Evolutionary conservation across 2,797 vertebrate species (phyloP).

Genomic region (Spea hammondii): DNA sequence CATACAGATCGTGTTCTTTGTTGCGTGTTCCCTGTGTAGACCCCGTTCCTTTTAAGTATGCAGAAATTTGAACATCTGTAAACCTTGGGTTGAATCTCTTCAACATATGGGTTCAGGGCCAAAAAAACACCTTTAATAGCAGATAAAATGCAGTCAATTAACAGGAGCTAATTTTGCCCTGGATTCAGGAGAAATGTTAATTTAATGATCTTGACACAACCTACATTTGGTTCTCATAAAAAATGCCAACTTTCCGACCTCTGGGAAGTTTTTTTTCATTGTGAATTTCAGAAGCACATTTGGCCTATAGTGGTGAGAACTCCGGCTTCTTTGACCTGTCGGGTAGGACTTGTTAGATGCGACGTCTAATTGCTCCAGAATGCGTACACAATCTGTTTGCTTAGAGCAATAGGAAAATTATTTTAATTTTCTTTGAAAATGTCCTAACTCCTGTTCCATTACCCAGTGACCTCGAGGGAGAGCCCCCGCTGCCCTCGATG

Average conservation of each 20-base stretch:
- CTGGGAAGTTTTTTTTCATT: background rate
- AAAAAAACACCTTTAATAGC: too few species aligned
- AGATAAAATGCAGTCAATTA: too few species aligned
- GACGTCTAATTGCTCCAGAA: conserved; percentile 44
- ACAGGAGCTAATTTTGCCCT: background rate
- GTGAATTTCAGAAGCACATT: background rate
- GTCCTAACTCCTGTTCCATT: conserved; percentile 27
- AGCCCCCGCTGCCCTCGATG: conserved; percentile 17
- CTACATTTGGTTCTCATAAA: conserved; percentile 29
- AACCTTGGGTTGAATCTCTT: too few species aligned
- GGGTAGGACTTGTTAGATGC: conserved; percentile 17
- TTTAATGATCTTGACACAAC: conserved; percentile 10
- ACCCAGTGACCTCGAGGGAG: conserved; percentile 23
- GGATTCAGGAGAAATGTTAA: background rate
- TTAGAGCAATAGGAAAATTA: conserved; percentile 24
- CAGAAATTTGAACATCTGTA: too few species aligned
- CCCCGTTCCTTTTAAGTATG: too few species aligned
- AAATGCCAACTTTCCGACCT: background rate
- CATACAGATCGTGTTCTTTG: too few species aligned
- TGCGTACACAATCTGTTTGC: conserved; percentile 30
- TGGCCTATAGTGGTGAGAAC: background rate
- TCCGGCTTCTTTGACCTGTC: conserved; percentile 29
- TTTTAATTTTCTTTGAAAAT: conserved; percentile 36
- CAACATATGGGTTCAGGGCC: too few species aligned
- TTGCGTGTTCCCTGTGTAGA: too few species aligned